Evolutionary conservation across 53 echinoderm and acorn worm genomes (phyloP).

Genomic region (Actinopyga echinites): DNA sequence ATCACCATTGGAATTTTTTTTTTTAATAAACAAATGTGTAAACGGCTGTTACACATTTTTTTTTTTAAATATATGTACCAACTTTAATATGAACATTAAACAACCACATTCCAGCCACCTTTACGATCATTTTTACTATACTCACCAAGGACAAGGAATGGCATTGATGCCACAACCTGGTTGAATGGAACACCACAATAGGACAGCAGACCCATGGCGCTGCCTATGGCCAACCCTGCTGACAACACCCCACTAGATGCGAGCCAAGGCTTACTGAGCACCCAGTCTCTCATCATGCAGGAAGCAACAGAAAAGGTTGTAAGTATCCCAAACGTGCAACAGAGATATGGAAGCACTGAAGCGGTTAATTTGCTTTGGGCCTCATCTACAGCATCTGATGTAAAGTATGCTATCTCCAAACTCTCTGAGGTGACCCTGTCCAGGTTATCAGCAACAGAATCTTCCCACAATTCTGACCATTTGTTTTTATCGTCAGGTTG

Average conservation of each 20-base stretch:
- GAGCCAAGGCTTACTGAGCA: constrained; percentile 85
- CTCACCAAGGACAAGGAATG: constrained; percentile 91
- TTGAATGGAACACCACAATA: constrained; percentile 77
- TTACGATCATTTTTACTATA: neutral
- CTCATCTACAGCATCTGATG: constrained; percentile 74
- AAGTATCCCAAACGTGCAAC: constrained; percentile 64
- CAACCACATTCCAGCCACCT: neutral
- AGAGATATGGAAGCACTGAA: constrained; percentile 75
- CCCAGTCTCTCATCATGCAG: constrained; percentile 95
- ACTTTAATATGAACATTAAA: no score
- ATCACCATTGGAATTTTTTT: no score
- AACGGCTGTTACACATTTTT: no score
- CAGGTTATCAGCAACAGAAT: constrained; percentile 28
- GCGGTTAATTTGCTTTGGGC: constrained; percentile 66
- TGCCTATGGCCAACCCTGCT: constrained; percentile 69
- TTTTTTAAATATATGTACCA: neutral
- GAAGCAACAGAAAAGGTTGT: constrained; percentile 66
- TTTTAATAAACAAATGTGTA: no score
- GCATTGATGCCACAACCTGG: constrained; percentile 88
- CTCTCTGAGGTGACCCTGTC: constrained; percentile 34
- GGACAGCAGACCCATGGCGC: constrained; percentile 74
- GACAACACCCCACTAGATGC: constrained; percentile 67
- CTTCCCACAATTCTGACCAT: constrained; percentile 65
- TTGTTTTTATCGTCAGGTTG: neutral
- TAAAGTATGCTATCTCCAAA: constrained; percentile 34